Percentiles rank a stretch among this genome's conserved stretches.
phyloP scores from a whole-genome alignment of 37 sponge, comb jelly and placozoan species.

The Spongia lamella region DNA sequence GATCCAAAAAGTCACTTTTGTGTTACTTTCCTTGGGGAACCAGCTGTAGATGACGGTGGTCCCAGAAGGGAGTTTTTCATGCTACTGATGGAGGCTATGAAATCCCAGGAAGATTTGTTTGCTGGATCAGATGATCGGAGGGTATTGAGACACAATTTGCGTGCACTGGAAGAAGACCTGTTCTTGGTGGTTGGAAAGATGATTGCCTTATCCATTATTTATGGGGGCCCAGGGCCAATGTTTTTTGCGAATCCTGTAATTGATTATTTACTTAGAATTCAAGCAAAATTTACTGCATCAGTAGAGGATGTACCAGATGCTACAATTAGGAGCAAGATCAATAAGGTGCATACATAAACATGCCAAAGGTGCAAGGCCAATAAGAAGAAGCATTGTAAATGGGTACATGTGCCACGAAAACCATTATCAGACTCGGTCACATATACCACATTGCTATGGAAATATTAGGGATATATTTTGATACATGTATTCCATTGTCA shows the following conservation, averaged over 20 bases:
- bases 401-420: not conserved
- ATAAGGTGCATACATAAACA: not conserved
- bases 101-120: too few relatives aligned
- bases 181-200: slow-evolving; percentile 4
- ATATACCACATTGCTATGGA: too few relatives aligned
- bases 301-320: not conserved
- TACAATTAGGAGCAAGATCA: not conserved
- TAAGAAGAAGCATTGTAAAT: not conserved
- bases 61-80: too few relatives aligned
- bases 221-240: slow-evolving; percentile 21
- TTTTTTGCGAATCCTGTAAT: slow-evolving; percentile 13
- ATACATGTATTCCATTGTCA: not conserved
- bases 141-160: not conserved
- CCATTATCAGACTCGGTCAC: not conserved
- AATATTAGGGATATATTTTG: not conserved
- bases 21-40: too few relatives aligned
- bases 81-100: too few relatives aligned
- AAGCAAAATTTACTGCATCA: not conserved
- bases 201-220: slow-evolving; percentile 3
- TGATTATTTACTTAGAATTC: not conserved
- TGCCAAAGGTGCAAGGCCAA: not conserved
- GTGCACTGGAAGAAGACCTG: not conserved
- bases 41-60: too few relatives aligned
- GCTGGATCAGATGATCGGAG: not conserved
- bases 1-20: too few relatives aligned